phyloP scores from a whole-genome alignment of 1,140 invertebrate species.

The Triops longicaudatus region DNA sequence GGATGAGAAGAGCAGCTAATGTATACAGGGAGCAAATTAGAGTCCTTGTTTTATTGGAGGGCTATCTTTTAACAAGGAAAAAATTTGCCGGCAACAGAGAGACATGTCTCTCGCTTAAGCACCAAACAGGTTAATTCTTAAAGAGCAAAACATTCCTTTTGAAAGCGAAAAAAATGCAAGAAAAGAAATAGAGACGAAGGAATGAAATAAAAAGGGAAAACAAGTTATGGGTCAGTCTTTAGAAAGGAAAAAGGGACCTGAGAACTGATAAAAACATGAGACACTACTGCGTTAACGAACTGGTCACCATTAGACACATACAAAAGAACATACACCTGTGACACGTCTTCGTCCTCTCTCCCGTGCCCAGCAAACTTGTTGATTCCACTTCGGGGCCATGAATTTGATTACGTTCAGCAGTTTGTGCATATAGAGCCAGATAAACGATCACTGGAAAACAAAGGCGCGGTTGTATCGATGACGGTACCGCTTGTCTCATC shows the following conservation, averaged over 20 bases:
- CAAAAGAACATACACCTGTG: background rate
- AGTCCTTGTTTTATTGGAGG: too few relatives aligned
- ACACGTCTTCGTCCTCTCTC: background rate
- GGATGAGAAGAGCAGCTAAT: background rate
- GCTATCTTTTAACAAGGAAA: too few relatives aligned
- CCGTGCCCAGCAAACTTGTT: background rate
- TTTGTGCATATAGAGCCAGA: background rate
- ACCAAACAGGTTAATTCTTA: too few relatives aligned
- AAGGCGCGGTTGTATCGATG: background rate
- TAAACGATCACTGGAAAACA: too few relatives aligned
- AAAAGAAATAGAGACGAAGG: too few relatives aligned
- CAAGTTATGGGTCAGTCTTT: too few relatives aligned
- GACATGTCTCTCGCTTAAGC: too few relatives aligned
- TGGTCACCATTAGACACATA: background rate
- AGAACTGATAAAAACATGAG: background rate
- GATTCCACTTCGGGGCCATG: background rate
- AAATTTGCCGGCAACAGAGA: too few relatives aligned
- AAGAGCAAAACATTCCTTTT: too few relatives aligned
- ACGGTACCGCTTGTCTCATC: background rate
- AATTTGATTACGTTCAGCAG: background rate
- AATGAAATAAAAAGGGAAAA: too few relatives aligned
- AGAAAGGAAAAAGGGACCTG: background rate
- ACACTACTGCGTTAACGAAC: background rate
- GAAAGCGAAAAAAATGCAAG: too few relatives aligned
- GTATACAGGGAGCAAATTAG: too few relatives aligned